These are phyloP conservation scores for Drosophila leonis DNA, from an alignment of 2,888 invertebrate genomes.

Conservation along the genomic window DNA sequence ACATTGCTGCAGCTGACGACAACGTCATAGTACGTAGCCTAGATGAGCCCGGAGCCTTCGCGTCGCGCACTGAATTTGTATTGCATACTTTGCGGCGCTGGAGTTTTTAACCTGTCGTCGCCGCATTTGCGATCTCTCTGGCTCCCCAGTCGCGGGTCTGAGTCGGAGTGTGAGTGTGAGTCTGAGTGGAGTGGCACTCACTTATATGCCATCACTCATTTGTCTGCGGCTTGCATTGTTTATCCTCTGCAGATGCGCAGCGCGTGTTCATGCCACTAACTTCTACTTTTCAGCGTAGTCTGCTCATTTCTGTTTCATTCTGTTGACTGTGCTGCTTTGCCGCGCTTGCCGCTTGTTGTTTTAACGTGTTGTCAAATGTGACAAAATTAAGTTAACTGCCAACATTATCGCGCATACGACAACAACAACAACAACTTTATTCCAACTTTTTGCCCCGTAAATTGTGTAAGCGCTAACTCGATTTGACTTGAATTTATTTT, in stretches of 20 bases:
- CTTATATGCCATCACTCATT: conserved; percentile 72
- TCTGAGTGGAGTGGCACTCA: conserved; percentile 4
- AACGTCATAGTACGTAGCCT: conserved; percentile 39
- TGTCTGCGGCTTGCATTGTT: conserved; percentile 70
- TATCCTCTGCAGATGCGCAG: conserved; percentile 55
- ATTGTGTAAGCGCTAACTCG: conserved; percentile 10
- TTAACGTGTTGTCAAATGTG: conserved; percentile 82
- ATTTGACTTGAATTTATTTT: conserved; percentile 9
- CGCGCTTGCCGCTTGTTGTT: conserved; percentile 37
- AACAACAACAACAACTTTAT: conserved; percentile 48
- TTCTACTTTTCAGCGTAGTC: conserved; percentile 37
- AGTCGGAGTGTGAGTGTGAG: not conserved
- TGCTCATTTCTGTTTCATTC: conserved; percentile 23
- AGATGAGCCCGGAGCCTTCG: conserved; percentile 54
- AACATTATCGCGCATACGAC: conserved; percentile 70
- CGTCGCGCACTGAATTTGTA: conserved; percentile 63
- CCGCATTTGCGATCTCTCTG: conserved; percentile 15
- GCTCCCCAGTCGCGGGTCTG: not conserved
- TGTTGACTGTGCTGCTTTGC: conserved; percentile 11
- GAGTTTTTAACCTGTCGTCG: conserved; percentile 71
- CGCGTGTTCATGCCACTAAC: conserved; percentile 36
- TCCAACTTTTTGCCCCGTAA: conserved; percentile 27
- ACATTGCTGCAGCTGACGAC: conserved; percentile 70
- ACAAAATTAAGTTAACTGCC: conserved; percentile 82
- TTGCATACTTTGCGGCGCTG: conserved; percentile 70